phyloP scores from a whole-genome alignment of 1,140 invertebrate genomes.

The Drosophila funebris region DNA sequence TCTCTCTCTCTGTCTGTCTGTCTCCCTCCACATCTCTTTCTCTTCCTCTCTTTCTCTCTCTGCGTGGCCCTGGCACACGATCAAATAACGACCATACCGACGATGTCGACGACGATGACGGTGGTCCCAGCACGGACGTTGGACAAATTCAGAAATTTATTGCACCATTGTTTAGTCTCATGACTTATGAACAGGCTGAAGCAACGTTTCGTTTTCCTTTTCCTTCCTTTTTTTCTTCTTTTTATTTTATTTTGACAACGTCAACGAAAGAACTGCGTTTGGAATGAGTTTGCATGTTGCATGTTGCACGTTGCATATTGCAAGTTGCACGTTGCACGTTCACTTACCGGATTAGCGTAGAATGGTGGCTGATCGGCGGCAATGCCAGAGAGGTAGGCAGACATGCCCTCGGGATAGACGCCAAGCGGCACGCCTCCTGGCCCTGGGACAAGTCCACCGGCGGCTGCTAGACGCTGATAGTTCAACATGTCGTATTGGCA shows the following conservation, averaged over 20 bases:
- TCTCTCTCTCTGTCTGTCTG: neutral
- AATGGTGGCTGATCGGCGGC: constrained; percentile 92
- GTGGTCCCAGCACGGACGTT: constrained; percentile 65
- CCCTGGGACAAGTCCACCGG: constrained; percentile 85
- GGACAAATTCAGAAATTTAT: constrained; percentile 82
- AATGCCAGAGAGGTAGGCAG: constrained; percentile 91
- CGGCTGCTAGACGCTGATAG: constrained; percentile 91
- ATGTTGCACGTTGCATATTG: neutral
- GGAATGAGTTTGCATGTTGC: neutral
- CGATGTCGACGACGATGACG: constrained; percentile 35
- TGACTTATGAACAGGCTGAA: constrained; percentile 69
- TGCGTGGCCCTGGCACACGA: constrained; percentile 58
- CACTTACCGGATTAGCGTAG: constrained; percentile 91
- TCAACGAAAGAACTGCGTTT: neutral
- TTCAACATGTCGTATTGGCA: constrained; percentile 93
- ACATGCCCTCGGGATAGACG: constrained; percentile 89
- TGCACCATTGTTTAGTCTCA: constrained; percentile 73
- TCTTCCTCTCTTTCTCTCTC: neutral
- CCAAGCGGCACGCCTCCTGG: constrained; percentile 86
- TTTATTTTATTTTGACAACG: neutral
- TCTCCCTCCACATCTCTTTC: no score
- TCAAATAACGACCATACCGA: constrained; percentile 63
- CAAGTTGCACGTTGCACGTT: neutral
- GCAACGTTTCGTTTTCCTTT: neutral
- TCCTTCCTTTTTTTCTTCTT: neutral